phyloP scores from a whole-genome alignment of 2,113 vertebrate genomes.

The Orthochromis indermauri region DNA sequence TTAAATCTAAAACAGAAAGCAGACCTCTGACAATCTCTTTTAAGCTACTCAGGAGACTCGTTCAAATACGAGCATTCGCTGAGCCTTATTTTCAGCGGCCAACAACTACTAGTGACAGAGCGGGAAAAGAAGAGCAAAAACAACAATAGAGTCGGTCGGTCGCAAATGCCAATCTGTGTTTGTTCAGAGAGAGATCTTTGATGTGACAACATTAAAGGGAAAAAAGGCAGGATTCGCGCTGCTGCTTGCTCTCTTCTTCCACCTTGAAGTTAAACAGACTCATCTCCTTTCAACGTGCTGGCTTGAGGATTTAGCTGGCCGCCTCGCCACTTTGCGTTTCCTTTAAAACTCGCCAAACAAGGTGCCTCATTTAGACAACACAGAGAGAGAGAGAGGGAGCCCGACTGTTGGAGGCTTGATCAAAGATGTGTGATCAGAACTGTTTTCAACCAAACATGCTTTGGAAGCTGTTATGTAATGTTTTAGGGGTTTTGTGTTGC shows the following conservation, averaged over 20 bases:
- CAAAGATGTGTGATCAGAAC: slow-evolving; percentile 31
- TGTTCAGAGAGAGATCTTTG: neutral
- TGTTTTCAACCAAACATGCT: neutral
- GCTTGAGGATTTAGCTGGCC: neutral
- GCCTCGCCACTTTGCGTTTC: slow-evolving; percentile 8
- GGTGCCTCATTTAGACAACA: slow-evolving; percentile 50
- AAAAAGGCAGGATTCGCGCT: neutral
- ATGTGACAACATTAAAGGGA: neutral
- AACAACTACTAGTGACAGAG: neutral
- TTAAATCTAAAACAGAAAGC: neutral
- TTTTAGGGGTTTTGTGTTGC: neutral
- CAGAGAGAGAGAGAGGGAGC: neutral
- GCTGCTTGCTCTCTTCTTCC: neutral
- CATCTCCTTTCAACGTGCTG: neutral
- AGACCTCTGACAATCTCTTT: neutral
- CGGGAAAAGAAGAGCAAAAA: neutral
- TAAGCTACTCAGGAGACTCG: neutral
- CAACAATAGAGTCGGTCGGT: neutral
- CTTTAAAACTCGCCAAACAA: slow-evolving; percentile 37
- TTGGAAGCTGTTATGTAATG: slow-evolving; percentile 3
- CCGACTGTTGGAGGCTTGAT: slow-evolving; percentile 4
- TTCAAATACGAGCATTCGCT: neutral
- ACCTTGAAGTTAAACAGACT: slow-evolving; percentile 4
- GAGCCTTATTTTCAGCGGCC: neutral
- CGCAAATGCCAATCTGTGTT: neutral